Percentiles rank a stretch among this genome's conserved stretches.
Conservation (phyloP, 2,888 invertebrate genomes). For the Strigamia transsilvanica region DNA sequence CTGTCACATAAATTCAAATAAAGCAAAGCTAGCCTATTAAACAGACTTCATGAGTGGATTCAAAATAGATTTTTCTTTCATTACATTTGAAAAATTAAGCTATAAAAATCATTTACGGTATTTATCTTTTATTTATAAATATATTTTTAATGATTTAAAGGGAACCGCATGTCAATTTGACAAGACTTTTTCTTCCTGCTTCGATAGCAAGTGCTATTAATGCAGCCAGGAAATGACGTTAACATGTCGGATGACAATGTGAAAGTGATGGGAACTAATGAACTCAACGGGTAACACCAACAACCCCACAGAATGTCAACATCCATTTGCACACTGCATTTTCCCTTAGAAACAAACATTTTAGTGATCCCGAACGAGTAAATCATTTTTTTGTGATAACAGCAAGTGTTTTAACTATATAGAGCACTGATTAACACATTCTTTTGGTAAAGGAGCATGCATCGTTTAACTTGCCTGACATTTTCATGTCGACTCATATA, state of each 20-base stretch:
- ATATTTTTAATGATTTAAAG: background rate
- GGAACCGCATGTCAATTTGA: background rate
- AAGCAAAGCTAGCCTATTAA: too few species aligned
- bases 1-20: background rate
- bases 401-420: background rate
- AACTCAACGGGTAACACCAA: constrained; percentile 7
- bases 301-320: constrained; percentile 17
- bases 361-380: background rate
- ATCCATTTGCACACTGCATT: background rate
- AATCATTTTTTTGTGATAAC: background rate
- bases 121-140: too few species aligned
- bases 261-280: constrained; percentile 25
- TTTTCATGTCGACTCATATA: constrained; percentile 97
- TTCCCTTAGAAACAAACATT: background rate
- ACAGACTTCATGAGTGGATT: too few species aligned
- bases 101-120: too few species aligned
- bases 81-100: too few species aligned
- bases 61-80: too few species aligned
- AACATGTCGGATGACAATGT: background rate
- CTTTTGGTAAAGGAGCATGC: constrained; percentile 2
- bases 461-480: constrained; percentile 75
- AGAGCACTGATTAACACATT: constrained; percentile 7
- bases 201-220: background rate
- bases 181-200: constrained; percentile 10
- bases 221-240: background rate